A percentile compares a stretch with the other conserved stretches of the same genome.
Conservation (phyloP, 2,113 vertebrate species). For the Caranx ignobilis region DNA sequence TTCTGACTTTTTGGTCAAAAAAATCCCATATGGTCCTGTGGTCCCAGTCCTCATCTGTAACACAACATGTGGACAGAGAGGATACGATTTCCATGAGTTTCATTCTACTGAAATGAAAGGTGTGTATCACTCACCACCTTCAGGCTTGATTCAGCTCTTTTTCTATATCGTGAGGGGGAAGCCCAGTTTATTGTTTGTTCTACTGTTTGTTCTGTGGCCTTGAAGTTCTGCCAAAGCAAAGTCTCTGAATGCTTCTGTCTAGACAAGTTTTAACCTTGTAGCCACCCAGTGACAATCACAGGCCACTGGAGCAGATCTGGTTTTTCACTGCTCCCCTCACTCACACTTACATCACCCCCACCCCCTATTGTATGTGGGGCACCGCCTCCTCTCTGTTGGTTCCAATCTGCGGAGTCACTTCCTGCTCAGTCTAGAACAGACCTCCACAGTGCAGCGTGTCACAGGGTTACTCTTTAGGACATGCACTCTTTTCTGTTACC, state of each 20-base stretch:
- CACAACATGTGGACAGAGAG: background rate
- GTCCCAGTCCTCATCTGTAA: too few species aligned
- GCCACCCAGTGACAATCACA: slow-evolving; percentile 63
- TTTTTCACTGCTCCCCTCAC: slow-evolving; percentile 27
- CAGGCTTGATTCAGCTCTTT: slow-evolving; percentile 33
- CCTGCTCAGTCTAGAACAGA: background rate
- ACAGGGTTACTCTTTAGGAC: too few species aligned
- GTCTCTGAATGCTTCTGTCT: slow-evolving; percentile 58
- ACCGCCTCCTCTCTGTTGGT: background rate
- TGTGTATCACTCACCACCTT: background rate
- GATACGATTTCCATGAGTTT: slow-evolving; percentile 29
- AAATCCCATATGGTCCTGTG: too few species aligned
- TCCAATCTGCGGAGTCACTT: background rate
- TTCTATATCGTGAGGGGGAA: slow-evolving; percentile 24
- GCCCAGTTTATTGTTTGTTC: slow-evolving; percentile 41
- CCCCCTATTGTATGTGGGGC: slow-evolving; percentile 10
- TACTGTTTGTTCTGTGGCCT: slow-evolving; percentile 47
- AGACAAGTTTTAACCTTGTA: slow-evolving; percentile 67
- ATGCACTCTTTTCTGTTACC: too few species aligned
- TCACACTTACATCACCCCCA: background rate
- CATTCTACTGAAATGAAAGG: slow-evolving; percentile 58
- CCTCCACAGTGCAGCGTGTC: background rate
- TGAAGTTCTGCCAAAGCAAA: slow-evolving; percentile 59
- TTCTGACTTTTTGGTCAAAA: too few species aligned
- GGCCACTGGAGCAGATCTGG: slow-evolving; percentile 40